Evolutionary conservation across 2,888 invertebrate species (phyloP).

Genomic region (Ceratothoa steindachneri): DNA sequence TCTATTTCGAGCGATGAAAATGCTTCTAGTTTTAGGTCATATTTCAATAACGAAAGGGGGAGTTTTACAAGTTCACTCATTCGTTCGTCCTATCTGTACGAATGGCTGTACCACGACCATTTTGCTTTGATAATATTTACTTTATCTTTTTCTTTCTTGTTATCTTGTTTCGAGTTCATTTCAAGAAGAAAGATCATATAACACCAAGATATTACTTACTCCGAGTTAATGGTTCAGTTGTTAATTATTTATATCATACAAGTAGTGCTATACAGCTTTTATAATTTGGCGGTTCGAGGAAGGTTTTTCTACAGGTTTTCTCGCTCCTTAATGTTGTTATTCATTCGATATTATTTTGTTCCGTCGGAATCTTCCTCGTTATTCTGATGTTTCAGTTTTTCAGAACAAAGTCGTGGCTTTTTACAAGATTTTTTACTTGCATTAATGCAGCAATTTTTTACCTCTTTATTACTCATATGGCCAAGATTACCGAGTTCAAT

Average conservation of each 20-base stretch:
- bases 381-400: background rate
- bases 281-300: background rate
- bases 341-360: constrained; percentile 1
- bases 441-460: background rate
- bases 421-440: background rate
- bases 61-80: background rate
- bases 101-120: background rate
- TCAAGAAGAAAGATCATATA: constrained; percentile 4
- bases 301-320: background rate
- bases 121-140: background rate
- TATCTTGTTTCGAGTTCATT: background rate
- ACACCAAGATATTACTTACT: constrained; percentile 2
- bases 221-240: background rate
- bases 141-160: background rate
- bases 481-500: background rate
- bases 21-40: background rate
- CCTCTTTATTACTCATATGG: background rate
- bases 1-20: background rate
- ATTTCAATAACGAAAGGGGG: background rate
- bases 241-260: background rate
- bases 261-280: background rate
- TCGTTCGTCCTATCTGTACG: background rate
- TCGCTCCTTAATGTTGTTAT: background rate
- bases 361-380: background rate
- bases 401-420: background rate